A percentile compares a stretch with the other conserved stretches of the same genome.
These are phyloP conservation scores for Prinia subflava DNA, from an alignment of 2,113 vertebrate species.

Conservation along the genomic window DNA sequence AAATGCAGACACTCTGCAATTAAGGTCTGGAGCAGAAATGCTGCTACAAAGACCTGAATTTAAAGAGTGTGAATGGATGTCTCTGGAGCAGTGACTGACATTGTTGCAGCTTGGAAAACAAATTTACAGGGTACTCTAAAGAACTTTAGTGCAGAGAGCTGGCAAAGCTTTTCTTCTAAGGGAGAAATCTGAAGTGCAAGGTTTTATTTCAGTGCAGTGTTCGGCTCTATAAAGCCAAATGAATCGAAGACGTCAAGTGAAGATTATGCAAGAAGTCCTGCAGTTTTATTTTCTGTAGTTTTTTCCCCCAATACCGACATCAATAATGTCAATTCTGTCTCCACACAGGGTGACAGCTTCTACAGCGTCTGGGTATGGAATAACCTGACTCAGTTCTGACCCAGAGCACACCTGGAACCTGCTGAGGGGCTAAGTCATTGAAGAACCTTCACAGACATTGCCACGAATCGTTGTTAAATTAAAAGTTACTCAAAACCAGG, in stretches of 20 bases:
- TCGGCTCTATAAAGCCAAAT: not conserved
- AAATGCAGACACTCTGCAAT: not conserved
- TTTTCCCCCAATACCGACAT: not conserved
- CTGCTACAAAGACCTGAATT: not conserved
- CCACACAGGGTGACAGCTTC: not conserved
- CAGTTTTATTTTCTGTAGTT: not conserved
- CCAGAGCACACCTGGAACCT: not conserved
- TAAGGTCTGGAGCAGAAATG: not conserved
- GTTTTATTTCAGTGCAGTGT: not conserved
- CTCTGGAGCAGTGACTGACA: slow-evolving; percentile 1
- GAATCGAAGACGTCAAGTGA: not conserved
- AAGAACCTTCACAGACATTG: not conserved
- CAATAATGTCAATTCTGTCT: not conserved
- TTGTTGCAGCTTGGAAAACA: not conserved
- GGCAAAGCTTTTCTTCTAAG: not conserved
- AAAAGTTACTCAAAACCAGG: not conserved
- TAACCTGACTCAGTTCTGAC: not conserved
- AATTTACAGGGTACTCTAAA: not conserved
- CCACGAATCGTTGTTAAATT: not conserved
- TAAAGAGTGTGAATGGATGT: not conserved
- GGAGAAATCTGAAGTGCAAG: not conserved
- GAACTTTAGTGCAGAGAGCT: not conserved
- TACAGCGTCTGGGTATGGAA: not conserved
- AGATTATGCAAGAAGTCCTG: not conserved
- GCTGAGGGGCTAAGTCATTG: not conserved